phyloP scores from a whole-genome alignment of 2,797 vertebrate species.

The Coilia nasus region DNA sequence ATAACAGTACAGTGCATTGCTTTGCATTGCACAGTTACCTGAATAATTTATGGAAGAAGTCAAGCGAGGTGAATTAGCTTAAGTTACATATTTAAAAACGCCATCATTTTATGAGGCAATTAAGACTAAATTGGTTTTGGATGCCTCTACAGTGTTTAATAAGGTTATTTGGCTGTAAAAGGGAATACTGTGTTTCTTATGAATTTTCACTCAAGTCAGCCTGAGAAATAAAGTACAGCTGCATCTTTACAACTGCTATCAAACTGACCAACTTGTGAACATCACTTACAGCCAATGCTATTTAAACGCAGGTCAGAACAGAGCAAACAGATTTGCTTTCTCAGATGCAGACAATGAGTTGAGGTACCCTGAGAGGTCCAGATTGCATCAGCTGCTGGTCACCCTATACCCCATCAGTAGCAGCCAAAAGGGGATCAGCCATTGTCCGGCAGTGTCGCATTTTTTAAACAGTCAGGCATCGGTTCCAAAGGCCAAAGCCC shows the following conservation, averaged over 20 bases:
- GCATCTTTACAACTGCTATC: background rate
- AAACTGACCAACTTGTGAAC: background rate
- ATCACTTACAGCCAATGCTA: background rate
- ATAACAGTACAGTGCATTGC: too few relatives aligned
- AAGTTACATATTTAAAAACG: background rate
- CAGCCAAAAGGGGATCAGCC: background rate
- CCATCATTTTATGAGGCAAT: background rate
- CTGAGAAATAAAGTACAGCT: background rate
- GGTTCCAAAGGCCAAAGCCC: slow-evolving; percentile 6
- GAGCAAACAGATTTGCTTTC: slow-evolving; percentile 16
- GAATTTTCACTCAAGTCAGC: background rate
- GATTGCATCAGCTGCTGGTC: background rate
- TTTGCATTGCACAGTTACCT: background rate
- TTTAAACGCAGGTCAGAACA: background rate
- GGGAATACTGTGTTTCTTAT: background rate
- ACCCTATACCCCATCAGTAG: background rate
- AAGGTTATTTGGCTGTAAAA: background rate
- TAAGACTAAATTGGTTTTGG: background rate
- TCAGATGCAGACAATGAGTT: background rate
- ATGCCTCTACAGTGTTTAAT: background rate
- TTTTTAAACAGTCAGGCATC: slow-evolving; percentile 5
- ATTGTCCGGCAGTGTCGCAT: background rate
- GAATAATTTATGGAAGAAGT: background rate
- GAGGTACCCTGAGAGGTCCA: background rate
- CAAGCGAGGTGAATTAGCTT: background rate